Percentiles rank a stretch among this genome's conserved stretches.
These are phyloP conservation scores for Pemphredon lugubris DNA, from an alignment of 2,888 invertebrate genomes.

Conservation along the genomic window DNA sequence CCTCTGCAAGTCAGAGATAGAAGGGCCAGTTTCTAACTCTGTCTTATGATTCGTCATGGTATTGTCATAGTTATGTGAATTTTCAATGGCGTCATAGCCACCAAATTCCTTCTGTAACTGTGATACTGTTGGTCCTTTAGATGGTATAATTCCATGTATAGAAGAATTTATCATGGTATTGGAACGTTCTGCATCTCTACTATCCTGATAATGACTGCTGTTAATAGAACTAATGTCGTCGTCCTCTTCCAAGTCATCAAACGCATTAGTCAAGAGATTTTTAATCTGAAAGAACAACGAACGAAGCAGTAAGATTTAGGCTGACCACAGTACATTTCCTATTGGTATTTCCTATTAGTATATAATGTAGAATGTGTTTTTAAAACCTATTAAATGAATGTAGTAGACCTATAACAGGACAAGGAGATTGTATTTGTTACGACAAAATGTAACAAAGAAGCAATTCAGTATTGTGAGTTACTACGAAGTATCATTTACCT, in stretches of 20 bases:
- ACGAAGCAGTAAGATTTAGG: too few relatives aligned
- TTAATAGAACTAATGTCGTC: constrained; percentile 85
- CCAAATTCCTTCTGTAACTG: constrained; percentile 70
- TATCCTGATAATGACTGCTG: constrained; percentile 77
- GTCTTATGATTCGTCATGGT: constrained; percentile 54
- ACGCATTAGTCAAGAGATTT: constrained; percentile 85
- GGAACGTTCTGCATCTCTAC: constrained; percentile 60
- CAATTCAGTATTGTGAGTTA: not conserved
- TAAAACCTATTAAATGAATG: too few relatives aligned
- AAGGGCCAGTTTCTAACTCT: constrained; percentile 56
- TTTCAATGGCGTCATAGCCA: constrained; percentile 59
- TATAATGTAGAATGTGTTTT: too few relatives aligned
- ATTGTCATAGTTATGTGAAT: constrained; percentile 60
- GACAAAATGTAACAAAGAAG: not conserved
- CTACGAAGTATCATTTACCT: constrained; percentile 80
- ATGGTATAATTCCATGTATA: constrained; percentile 40
- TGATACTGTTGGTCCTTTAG: constrained; percentile 65
- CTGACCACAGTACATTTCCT: too few relatives aligned
- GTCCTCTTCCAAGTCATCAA: constrained; percentile 86
- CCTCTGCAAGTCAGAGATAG: constrained; percentile 63
- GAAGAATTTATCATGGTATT: constrained; percentile 55
- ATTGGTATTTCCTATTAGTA: too few relatives aligned
- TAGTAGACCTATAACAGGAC: too few relatives aligned
- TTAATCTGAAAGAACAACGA: constrained; percentile 82
- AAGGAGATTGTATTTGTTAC: too few relatives aligned